Conservation (phyloP, 2,888 invertebrate genomes). For the Dolomedes plantarius region DNA sequence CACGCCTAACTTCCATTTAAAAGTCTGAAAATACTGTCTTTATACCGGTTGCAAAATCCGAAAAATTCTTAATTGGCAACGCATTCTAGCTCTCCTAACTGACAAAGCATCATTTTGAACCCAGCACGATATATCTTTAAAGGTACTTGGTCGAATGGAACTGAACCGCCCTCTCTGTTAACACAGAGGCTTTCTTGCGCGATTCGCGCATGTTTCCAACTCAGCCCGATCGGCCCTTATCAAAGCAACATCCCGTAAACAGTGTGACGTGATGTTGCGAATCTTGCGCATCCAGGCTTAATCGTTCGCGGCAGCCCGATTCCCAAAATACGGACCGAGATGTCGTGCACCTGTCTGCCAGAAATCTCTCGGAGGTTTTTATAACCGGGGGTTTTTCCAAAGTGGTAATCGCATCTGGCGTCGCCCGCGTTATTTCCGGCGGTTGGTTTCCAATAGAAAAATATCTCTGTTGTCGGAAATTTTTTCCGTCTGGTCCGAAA, state of each 20-base stretch:
- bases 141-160: too few relatives aligned
- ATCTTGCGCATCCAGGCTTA: conserved; percentile 25
- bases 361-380: conserved; percentile 11
- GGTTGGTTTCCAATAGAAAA: conserved; percentile 39
- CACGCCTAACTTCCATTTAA: too few relatives aligned
- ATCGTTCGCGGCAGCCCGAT: conserved; percentile 26
- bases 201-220: too few relatives aligned
- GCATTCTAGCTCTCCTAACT: too few relatives aligned
- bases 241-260: background rate
- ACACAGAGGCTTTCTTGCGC: too few relatives aligned
- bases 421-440: conserved; percentile 62
- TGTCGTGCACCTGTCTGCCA: conserved; percentile 37
- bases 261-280: background rate
- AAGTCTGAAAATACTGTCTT: too few relatives aligned
- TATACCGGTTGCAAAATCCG: too few relatives aligned
- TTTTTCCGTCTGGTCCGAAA: conserved; percentile 1
- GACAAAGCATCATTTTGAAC: too few relatives aligned
- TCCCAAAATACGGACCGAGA: conserved; percentile 31
- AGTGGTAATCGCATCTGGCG: conserved; percentile 53
- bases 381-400: background rate
- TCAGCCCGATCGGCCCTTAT: background rate
- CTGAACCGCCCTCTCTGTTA: too few relatives aligned
- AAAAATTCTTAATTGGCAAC: too few relatives aligned
- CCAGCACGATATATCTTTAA: too few relatives aligned
- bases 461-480: conserved; percentile 1